Evolutionary conservation across 2,113 vertebrate genomes (phyloP).

Genomic region (Macrotis lagotis): DNA sequence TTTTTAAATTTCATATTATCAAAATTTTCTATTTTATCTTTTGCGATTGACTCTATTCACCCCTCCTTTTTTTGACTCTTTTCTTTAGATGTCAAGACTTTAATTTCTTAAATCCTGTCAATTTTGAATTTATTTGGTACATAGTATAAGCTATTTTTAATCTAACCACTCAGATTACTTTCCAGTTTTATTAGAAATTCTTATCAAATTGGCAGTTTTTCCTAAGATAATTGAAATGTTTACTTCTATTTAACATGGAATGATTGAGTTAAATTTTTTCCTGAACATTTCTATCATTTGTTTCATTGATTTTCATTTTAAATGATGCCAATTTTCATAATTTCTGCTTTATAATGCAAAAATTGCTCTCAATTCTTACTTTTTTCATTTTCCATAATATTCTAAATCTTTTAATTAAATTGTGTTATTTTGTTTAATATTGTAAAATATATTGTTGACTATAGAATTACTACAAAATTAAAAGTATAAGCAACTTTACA

Average conservation of each 20-base stretch:
- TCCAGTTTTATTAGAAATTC: neutral
- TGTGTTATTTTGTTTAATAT: too few relatives aligned
- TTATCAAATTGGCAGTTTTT: neutral
- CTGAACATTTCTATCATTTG: neutral
- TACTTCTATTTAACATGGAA: neutral
- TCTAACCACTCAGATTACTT: neutral
- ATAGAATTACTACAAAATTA: too few relatives aligned
- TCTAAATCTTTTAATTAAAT: too few relatives aligned
- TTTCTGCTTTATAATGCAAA: neutral
- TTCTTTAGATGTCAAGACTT: neutral
- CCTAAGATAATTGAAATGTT: neutral
- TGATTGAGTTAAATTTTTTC: neutral
- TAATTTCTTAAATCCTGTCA: neutral
- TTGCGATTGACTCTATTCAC: neutral
- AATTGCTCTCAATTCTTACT: neutral
- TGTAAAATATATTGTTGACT: too few relatives aligned
- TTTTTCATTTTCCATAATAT: neutral
- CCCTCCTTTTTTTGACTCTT: neutral
- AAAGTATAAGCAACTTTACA: too few relatives aligned
- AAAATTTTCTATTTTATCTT: neutral
- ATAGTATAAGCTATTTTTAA: neutral
- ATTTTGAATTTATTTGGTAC: neutral
- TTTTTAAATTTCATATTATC: neutral
- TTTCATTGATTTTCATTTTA: neutral
- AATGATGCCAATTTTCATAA: neutral